phyloP scores from a whole-genome alignment of 2,113 vertebrate species.

The Guaruba guarouba region DNA sequence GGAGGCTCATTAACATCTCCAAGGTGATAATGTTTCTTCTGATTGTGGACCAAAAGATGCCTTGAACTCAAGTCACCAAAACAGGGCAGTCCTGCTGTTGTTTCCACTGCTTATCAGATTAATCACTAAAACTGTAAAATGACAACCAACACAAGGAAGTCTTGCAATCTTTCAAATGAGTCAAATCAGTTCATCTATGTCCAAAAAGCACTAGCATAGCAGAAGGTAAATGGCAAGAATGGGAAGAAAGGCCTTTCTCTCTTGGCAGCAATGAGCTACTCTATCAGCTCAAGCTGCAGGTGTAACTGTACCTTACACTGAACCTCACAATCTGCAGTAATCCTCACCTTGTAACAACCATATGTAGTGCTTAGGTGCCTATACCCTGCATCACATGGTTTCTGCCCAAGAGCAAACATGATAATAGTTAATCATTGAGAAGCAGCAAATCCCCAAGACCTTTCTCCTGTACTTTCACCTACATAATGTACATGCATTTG shows the following conservation, averaged over 20 bases:
- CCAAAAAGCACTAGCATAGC: not conserved
- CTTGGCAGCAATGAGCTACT: not conserved
- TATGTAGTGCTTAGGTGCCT: not conserved
- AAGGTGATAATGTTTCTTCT: not conserved
- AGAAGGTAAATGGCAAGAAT: not conserved
- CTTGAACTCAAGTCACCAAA: not conserved
- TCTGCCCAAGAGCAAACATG: not conserved
- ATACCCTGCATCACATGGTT: not conserved
- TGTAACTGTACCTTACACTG: not conserved
- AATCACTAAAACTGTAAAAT: not conserved
- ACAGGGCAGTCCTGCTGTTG: not conserved
- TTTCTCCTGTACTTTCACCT: not conserved
- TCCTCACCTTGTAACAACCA: not conserved
- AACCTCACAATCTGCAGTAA: not conserved
- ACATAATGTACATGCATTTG: fast-evolving
- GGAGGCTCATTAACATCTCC: not conserved
- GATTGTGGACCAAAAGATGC: not conserved
- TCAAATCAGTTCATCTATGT: not conserved
- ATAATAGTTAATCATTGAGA: not conserved
- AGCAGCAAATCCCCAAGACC: not conserved
- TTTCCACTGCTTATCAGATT: not conserved
- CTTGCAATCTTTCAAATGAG: not conserved
- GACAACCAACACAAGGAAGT: not conserved
- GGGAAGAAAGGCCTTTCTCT: not conserved
- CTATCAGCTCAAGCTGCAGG: not conserved